Evolutionary conservation across 2,888 invertebrate species (phyloP).

Genomic region (Chrysolina americana): DNA sequence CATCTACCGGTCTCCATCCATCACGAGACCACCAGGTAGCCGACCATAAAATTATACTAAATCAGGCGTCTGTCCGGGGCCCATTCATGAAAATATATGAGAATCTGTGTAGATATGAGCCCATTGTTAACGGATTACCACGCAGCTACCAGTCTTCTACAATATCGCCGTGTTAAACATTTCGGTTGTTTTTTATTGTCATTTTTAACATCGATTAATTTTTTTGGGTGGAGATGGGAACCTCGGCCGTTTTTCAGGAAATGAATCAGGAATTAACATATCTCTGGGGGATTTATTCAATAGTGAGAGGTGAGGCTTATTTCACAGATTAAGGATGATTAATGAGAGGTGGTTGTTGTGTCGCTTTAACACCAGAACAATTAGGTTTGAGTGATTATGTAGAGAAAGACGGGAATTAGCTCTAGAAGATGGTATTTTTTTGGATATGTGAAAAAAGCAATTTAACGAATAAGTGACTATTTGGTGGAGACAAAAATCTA

Average conservation of each 20-base stretch:
- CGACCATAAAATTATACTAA: slow-evolving; percentile 69
- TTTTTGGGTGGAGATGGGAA: slow-evolving; percentile 34
- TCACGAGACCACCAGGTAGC: slow-evolving; percentile 69
- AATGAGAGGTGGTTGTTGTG: background rate
- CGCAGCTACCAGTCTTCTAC: slow-evolving; percentile 67
- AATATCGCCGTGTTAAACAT: slow-evolving; percentile 51
- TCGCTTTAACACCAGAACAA: background rate
- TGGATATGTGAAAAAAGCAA: too few species aligned
- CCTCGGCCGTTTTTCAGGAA: slow-evolving; percentile 19
- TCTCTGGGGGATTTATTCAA: slow-evolving; percentile 33
- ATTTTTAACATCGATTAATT: slow-evolving; percentile 43
- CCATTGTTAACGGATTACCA: slow-evolving; percentile 68
- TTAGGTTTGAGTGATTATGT: background rate
- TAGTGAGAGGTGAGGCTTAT: slow-evolving; percentile 26
- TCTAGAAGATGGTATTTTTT: too few species aligned
- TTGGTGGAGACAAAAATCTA: too few species aligned
- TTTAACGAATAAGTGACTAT: too few species aligned
- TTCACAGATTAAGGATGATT: slow-evolving; percentile 28
- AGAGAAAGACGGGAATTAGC: background rate
- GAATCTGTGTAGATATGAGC: slow-evolving; percentile 67
- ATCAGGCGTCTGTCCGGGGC: slow-evolving; percentile 66
- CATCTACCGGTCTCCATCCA: slow-evolving; percentile 59
- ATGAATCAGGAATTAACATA: slow-evolving; percentile 37
- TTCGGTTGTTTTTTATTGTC: slow-evolving; percentile 44
- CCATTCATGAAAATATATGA: slow-evolving; percentile 68